Evolutionary conservation across 1,140 invertebrate genomes (phyloP), one percentile per base, ranked within the genome.

Genomic region (Achroia grisella): DNA sequence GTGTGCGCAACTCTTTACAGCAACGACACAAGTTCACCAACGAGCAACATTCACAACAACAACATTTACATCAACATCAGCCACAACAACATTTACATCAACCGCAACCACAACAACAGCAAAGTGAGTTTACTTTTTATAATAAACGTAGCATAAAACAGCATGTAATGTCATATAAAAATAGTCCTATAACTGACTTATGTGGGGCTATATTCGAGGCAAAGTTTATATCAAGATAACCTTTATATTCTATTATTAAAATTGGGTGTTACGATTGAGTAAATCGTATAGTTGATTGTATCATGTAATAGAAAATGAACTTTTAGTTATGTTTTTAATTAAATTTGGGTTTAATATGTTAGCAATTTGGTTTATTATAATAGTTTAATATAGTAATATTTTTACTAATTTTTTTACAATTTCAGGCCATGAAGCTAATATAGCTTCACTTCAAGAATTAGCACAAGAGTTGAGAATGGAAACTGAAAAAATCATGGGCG

Each of bases 11-110:
- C 58, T 62, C 77, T 0, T 40, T 84, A 45, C 74, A 77, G 14
- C 80, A 75, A 28, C 56, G 76, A 10, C 74, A 75, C 55, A 84
- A 84, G 65, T 79, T 80, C 53, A 82, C 80, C 43, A 84, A 84
- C 36, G 78, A 80, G 10, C 72, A 73, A n/a, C 75, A 73, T 41
- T 65, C 60, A 43, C 66, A 68, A 15, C 66, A 70, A 14, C 64
- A 65, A 9, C 52, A 60, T 4, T 58, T 57, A 11, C 61, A 56
- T 9, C 57, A 56, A 8, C 48, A 56, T 8, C 70, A 68, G n/a
- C 47, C 52, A 2, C 56, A 52, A 5, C 52, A 50, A 4, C 56
- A 63, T 8, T 40, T 52, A 28, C 57, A 51, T 14, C 56, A 56
- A 8, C 55, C 52, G 30, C 57, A 57, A 2, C 60, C 55, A n/a